Base-by-base conservation (phyloP, 1,140 invertebrate genomes). In the Galleria mellonella region DNA sequence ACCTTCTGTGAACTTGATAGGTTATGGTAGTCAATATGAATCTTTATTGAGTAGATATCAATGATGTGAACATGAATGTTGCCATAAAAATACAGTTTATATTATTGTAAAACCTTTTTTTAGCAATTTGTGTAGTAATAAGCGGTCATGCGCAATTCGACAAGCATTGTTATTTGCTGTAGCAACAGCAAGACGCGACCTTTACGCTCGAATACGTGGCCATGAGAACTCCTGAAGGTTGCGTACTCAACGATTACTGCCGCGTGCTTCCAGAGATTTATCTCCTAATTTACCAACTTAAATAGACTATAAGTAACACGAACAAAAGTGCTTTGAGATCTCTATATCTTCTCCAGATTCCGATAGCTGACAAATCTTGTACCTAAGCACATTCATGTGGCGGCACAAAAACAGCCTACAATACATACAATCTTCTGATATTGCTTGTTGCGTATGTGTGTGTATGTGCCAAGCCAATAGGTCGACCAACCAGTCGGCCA, bases 401-500 rank as follows among this genome's bases (percentile, higher is more conserved):
- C 38, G 43, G 41, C 38, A 56, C 39, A 60, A 64, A 74, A 76
- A 74, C 63, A 67, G 56, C 65, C 63, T 74, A 77, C 17, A 23
- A 23, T 6, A 23, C 17, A n/a, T 23, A 31, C 64, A 78, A 73
- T 73, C 66, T 72, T 70, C 52, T 66, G 68, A 68, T 62, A 59
- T 52, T 64, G 51, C 17, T 42, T 43, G 38, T 51, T 48, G 49
- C 62, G 62, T 57, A 55, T 67, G 49, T 63, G 62, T 57, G 57
- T 67, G 72, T 76, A 72, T 74, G 74, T 67, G 62, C 60, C 68
- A 65, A 73, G 73, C 73, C 69, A 82, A 76, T 81, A 74, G 72
- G 81, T 84, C 81, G 81, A 70, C 77, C 77, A 82, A 83, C 79
- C 75, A 83, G 77, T 79, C 75, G 70, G 65, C 70, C 75, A 82